Evolutionary conservation across 2,888 invertebrate genomes (phyloP), one percentile per base, ranked within the genome.

Genomic region (Cosmopolites sordidus): DNA sequence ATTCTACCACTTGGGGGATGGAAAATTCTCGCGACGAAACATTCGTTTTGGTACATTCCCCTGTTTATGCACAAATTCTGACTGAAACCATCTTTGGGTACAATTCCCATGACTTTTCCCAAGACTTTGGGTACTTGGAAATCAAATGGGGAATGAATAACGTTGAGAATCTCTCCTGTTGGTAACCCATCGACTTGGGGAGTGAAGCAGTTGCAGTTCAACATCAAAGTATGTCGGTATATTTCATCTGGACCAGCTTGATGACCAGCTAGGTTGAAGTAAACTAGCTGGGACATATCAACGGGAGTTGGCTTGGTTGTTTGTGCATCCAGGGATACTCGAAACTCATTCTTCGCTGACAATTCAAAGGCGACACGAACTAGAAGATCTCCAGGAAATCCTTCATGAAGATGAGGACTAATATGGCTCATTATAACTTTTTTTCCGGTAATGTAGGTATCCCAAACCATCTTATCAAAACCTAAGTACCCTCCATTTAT

Each of bases 181-280:
- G 89, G 86, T 53, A 88, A 76, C 0, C 83, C 79, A 0, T 80
- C 77, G 65, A 87, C 83, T 0, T 82, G 78, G 0, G 79, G 82
- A 0, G 89, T 87, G 66, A 84, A 88, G 59, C 83, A 82, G 68
- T 90, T 87, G 2, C 89, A 88, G 66, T 87, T 87, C 33, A 94
- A 78, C 4, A 79, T 79, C n/a, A 91, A 73, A 16, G 78, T 75
- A 68, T 91, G 90, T 12, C 84, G 83, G 60, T 80, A 79, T 54
- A 89, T 69, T 46, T 80, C 79, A 2, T 78, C 76, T 0, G 78
- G 69, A 1, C 88, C 89, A 2, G 81, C 66, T 38, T 87, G 86
- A 74, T 94, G 91, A 9, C 94, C 95, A 33, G 85, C 90, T 37
- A 97, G 78, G 74, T 97, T 97, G 73, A 95, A 94, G 71, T 88